phyloP scores from a whole-genome alignment of 2,113 vertebrate species.

The Daboia siamensis region DNA sequence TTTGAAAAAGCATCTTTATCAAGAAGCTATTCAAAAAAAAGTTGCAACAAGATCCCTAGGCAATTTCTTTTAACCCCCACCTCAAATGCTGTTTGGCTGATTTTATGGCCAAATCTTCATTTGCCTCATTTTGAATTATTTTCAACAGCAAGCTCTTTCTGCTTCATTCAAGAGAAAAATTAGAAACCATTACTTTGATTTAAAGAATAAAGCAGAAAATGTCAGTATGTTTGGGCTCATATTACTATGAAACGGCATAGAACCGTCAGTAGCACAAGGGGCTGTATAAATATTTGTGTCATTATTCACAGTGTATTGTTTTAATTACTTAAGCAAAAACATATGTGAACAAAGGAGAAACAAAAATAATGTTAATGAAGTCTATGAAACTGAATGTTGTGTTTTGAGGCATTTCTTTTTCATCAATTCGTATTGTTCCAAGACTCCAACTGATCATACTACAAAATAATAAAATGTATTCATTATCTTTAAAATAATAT shows the following conservation, averaged over 20 bases:
- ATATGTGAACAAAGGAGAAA: conserved; percentile 26
- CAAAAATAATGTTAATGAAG: background rate
- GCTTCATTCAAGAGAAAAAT: conserved; percentile 17
- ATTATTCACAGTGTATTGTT: conserved; percentile 7
- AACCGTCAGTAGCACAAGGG: conserved; percentile 35
- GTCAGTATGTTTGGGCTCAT: conserved; percentile 15
- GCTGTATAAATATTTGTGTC: conserved; percentile 34
- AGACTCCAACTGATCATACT: background rate
- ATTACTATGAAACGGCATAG: conserved; percentile 17
- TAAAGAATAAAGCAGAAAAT: conserved; percentile 60
- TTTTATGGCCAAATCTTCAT: conserved; percentile 38
- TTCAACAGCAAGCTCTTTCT: conserved; percentile 49
- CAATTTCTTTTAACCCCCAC: background rate
- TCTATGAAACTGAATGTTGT: background rate
- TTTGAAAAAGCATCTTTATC: background rate
- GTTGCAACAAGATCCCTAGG: background rate
- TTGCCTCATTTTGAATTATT: conserved; percentile 11
- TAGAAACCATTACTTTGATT: conserved; percentile 49
- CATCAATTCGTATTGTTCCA: background rate
- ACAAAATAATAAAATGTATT: background rate
- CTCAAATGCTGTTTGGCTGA: background rate
- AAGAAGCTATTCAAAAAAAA: background rate
- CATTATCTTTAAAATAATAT: background rate
- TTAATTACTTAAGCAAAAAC: conserved; percentile 44
- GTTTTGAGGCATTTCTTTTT: background rate